phyloP scores from a whole-genome alignment of 2,888 invertebrate genomes.

The Drosophila macrospina region DNA sequence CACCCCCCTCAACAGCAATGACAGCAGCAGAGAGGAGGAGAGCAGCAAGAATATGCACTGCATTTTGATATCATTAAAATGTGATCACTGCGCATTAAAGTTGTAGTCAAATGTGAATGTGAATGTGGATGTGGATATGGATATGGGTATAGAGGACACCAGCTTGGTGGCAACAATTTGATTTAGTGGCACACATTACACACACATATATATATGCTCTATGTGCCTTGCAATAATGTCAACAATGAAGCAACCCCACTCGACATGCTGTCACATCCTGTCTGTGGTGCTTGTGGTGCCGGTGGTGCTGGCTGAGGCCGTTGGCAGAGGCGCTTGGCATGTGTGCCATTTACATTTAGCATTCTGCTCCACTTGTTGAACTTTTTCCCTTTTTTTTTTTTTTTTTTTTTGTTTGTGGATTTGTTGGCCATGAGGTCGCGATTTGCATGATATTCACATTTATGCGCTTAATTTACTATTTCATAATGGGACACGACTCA shows the following conservation, averaged over 20 bases:
- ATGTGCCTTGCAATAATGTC: slow-evolving; percentile 70
- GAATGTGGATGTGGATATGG: slow-evolving; percentile 38
- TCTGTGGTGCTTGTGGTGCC: slow-evolving; percentile 39
- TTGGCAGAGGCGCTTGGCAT: slow-evolving; percentile 9
- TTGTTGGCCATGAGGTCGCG: slow-evolving; percentile 42
- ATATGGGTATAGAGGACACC: slow-evolving; percentile 22
- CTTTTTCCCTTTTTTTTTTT: slow-evolving; percentile 12
- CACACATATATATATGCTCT: slow-evolving; percentile 9
- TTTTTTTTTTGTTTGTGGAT: no score
- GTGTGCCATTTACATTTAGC: slow-evolving; percentile 69
- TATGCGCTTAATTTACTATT: slow-evolving; percentile 76
- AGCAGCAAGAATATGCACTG: slow-evolving; percentile 53
- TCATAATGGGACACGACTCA: slow-evolving; percentile 58
- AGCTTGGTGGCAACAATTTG: slow-evolving; percentile 66
- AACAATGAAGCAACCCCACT: slow-evolving; percentile 68
- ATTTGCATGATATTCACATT: slow-evolving; percentile 80
- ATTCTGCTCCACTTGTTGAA: slow-evolving; percentile 75
- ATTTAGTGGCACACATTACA: slow-evolving; percentile 70
- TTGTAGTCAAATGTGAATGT: slow-evolving; percentile 69
- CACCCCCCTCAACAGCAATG: slow-evolving; percentile 2
- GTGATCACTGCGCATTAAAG: slow-evolving; percentile 81
- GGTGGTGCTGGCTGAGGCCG: neutral
- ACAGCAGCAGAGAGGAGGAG: slow-evolving; percentile 24
- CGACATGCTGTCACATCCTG: slow-evolving; percentile 61
- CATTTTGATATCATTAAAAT: slow-evolving; percentile 81